Evolutionary conservation across 2,888 invertebrate genomes (phyloP).

Genomic region (Drosophila yooni): DNA sequence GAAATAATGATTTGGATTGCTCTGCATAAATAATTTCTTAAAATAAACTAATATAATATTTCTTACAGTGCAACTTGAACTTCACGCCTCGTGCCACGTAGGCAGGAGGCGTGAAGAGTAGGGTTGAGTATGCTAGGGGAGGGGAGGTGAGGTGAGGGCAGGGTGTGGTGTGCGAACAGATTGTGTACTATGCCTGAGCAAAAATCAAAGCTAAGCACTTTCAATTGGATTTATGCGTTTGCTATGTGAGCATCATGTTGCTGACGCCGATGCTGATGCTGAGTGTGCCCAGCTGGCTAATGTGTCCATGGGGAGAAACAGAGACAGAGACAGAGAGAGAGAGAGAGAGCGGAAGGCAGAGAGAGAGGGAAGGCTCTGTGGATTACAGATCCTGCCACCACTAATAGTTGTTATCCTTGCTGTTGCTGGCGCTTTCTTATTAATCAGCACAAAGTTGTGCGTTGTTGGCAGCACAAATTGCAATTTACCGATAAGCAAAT

Average conservation of each 20-base stretch:
- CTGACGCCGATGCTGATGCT: slow-evolving; percentile 11
- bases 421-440: slow-evolving; percentile 64
- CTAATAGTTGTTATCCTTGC: slow-evolving; percentile 14
- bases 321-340: background rate
- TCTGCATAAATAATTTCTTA: background rate
- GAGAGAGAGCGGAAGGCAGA: slow-evolving; percentile 6
- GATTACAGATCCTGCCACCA: slow-evolving; percentile 3
- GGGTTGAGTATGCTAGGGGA: too few species aligned
- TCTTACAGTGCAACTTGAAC: slow-evolving; percentile 37
- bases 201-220: slow-evolving; percentile 82
- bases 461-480: slow-evolving; percentile 61
- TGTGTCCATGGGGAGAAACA: slow-evolving; percentile 60
- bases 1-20: background rate
- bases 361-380: background rate
- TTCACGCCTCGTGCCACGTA: slow-evolving; percentile 1
- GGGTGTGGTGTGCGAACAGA: background rate
- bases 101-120: background rate
- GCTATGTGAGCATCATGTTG: slow-evolving; percentile 54
- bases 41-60: background rate
- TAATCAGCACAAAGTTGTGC: slow-evolving; percentile 71
- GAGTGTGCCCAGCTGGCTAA: slow-evolving; percentile 61
- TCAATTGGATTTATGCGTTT: slow-evolving; percentile 82
- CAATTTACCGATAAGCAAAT: slow-evolving; percentile 81
- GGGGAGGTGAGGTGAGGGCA: too few species aligned
- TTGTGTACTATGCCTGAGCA: slow-evolving; percentile 32